Evolutionary conservation across 2,113 vertebrate species (phyloP).

Genomic region (Ranitomeya variabilis): DNA sequence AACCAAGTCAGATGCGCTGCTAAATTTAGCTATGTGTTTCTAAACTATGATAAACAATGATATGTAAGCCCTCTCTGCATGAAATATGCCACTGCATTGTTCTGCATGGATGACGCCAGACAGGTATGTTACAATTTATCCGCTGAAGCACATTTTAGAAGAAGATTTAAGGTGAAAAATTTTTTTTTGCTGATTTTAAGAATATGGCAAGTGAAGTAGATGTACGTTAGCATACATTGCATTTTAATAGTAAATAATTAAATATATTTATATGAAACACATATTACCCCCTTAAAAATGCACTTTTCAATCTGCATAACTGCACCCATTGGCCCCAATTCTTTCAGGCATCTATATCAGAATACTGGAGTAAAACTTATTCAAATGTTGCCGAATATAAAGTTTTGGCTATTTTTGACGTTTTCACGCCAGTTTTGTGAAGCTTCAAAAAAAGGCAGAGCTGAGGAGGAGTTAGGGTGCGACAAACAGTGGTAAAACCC

Average conservation of each 20-base stretch:
- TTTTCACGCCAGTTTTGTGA: too few relatives aligned
- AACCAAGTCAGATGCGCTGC: constrained; percentile 51
- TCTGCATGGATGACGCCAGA: neutral
- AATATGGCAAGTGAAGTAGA: neutral
- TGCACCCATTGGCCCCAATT: neutral
- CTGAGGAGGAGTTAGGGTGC: too few relatives aligned
- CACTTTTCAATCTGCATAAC: neutral
- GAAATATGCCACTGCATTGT: neutral
- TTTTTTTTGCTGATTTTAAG: neutral
- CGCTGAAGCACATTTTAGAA: neutral
- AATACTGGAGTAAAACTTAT: too few relatives aligned
- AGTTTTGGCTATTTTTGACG: too few relatives aligned
- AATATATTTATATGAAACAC: neutral
- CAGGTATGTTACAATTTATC: neutral
- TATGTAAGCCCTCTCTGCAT: constrained; percentile 31
- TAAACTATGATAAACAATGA: constrained; percentile 51
- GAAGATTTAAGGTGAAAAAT: neutral
- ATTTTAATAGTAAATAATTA: neutral
- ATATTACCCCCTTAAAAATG: neutral
- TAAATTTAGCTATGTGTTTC: constrained; percentile 50
- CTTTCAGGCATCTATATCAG: neutral
- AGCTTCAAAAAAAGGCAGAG: too few relatives aligned
- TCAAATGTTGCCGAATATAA: too few relatives aligned
- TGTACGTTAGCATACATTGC: neutral
- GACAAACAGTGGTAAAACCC: too few relatives aligned